phyloP scores from a whole-genome alignment of 2,113 vertebrate species.

The Mola mola region DNA sequence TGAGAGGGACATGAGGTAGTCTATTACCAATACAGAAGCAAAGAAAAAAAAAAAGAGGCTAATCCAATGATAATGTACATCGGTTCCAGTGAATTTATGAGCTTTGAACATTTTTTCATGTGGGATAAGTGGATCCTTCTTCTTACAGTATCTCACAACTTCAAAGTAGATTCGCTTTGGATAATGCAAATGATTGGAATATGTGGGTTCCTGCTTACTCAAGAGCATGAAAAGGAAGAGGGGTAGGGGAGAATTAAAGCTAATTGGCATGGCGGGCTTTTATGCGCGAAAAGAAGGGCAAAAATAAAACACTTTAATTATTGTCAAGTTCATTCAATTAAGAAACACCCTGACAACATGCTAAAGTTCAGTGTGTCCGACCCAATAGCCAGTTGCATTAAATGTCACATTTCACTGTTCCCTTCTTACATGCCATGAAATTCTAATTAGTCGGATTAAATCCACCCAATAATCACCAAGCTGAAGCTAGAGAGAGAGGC shows the following conservation, averaged over 20 bases:
- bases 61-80: conserved; percentile 99
- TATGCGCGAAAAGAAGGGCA: conserved; percentile 83
- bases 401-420: conserved; percentile 59
- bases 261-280: conserved; percentile 96
- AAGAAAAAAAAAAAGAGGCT: conserved; percentile 85
- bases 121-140: conserved; percentile 95
- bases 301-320: conserved; percentile 79
- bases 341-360: conserved; percentile 64
- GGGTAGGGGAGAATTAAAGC: conserved; percentile 81
- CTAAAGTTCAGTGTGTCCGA: conserved; percentile 60
- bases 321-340: conserved; percentile 79
- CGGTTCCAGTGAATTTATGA: conserved; percentile 98
- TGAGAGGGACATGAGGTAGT: conserved; percentile 88
- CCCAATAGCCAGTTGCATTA: conserved; percentile 34
- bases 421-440: conserved; percentile 55
- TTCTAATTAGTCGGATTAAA: conserved; percentile 56
- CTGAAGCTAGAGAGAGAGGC: no score
- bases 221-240: conserved; percentile 84
- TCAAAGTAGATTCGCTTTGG: conserved; percentile 96
- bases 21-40: conserved; percentile 92
- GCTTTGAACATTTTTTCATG: conserved; percentile 97
- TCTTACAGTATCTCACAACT: conserved; percentile 97
- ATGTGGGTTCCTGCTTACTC: conserved; percentile 88
- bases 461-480: no score
- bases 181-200: conserved; percentile 99